A percentile compares a stretch with the other conserved stretches of the same genome.
Conservation (phyloP, 2,888 invertebrate species). For the Laspeyria flexula region DNA sequence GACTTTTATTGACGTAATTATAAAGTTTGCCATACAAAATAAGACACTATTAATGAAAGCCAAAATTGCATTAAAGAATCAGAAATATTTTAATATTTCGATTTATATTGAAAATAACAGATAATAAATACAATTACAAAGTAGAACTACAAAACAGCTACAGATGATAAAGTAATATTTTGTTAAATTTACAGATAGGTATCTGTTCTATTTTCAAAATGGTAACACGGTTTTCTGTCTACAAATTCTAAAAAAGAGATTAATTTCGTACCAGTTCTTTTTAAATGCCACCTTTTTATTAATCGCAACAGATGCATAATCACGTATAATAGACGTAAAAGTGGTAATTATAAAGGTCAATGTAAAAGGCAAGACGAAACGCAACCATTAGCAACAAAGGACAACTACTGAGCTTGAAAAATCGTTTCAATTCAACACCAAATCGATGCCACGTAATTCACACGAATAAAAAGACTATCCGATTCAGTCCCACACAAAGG, state of each 20-base stretch:
- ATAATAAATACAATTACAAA: no score
- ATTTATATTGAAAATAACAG: no score
- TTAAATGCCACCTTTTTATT: conserved; percentile 23
- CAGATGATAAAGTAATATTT: no score
- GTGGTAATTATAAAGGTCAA: conserved; percentile 66
- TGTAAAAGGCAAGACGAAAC: conserved; percentile 62
- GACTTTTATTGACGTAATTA: no score
- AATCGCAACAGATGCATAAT: conserved; percentile 38
- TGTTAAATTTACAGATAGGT: no score
- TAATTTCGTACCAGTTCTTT: conserved; percentile 16
- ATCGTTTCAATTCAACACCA: conserved; percentile 80
- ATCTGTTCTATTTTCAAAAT: no score
- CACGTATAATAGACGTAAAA: conserved; percentile 57
- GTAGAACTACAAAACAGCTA: no score
- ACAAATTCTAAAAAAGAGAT: not conserved
- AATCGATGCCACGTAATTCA: conserved; percentile 73
- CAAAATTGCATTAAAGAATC: no score
- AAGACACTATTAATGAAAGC: no score
- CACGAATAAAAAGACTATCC: conserved; percentile 72
- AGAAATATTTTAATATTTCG: no score
- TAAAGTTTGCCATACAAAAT: no score
- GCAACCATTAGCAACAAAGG: conserved; percentile 76
- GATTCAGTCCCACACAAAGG: conserved; percentile 74
- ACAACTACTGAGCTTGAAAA: conserved; percentile 83
- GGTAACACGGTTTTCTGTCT: not conserved